Conservation (phyloP, 2,888 invertebrate genomes). For the Ophion costatus region DNA sequence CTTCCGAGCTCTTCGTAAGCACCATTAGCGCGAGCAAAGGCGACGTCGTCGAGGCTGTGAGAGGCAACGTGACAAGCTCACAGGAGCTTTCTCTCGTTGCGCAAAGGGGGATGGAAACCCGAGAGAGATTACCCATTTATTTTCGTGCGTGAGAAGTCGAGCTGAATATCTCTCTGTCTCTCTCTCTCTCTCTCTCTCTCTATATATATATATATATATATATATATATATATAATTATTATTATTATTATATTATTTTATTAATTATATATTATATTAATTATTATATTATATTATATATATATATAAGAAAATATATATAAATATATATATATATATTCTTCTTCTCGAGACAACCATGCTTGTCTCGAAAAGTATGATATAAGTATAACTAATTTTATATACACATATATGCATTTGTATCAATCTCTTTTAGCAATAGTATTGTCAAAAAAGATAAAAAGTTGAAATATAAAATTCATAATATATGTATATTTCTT, state of each 20-base stretch:
- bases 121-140: constrained; percentile 56
- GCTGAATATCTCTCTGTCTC: constrained; percentile 67
- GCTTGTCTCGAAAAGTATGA: too few species aligned
- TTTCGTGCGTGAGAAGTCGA: constrained; percentile 68
- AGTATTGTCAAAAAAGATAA: too few species aligned
- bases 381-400: too few species aligned
- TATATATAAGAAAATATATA: constrained; percentile 16
- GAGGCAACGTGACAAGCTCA: constrained; percentile 34
- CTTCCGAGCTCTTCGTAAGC: constrained; percentile 60
- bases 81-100: constrained; percentile 57
- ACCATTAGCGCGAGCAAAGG: constrained; percentile 35
- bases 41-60: constrained; percentile 38
- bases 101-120: constrained; percentile 53
- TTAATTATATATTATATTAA: too few species aligned
- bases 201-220: constrained; percentile 15
- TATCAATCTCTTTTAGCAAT: too few species aligned
- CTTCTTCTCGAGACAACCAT: too few species aligned
- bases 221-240: not conserved
- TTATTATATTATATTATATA: too few species aligned
- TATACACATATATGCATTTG: too few species aligned
- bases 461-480: too few species aligned
- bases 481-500: too few species aligned
- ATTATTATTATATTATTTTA: too few species aligned
- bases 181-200: not conserved
- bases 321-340: not conserved